phyloP scores from a whole-genome alignment of 2,797 vertebrate genomes.

The Harpagifer antarcticus region DNA sequence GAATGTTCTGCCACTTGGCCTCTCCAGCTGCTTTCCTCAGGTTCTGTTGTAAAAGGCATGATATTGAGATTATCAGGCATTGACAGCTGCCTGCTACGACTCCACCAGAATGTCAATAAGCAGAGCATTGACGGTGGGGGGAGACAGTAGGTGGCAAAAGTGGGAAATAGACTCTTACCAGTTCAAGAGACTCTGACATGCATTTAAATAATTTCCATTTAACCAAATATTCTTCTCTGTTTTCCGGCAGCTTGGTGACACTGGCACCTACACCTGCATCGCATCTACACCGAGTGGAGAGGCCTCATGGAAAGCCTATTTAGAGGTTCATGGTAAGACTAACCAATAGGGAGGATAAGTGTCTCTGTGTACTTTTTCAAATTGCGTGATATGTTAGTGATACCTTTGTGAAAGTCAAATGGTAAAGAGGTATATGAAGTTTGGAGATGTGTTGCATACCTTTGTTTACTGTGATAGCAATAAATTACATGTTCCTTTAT shows the following conservation, averaged over 20 bases:
- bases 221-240: conserved; percentile 29
- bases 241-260: conserved; percentile 91
- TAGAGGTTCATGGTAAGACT: conserved; percentile 95
- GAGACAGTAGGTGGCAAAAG: conserved; percentile 6
- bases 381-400: not conserved
- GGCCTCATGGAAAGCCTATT: conserved; percentile 94
- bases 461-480: conserved; percentile 6
- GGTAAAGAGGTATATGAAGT: not conserved
- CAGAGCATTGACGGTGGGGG: conserved; percentile 24
- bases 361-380: not conserved
- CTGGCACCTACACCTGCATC: conserved; percentile 94
- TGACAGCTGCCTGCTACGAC: conserved; percentile 59
- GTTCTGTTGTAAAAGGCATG: conserved; percentile 57
- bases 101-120: conserved; percentile 60
- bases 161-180: not conserved
- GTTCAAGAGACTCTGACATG: conserved; percentile 39
- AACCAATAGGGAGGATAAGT: not conserved
- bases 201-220: conserved; percentile 46
- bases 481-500: not conserved
- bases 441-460: not conserved
- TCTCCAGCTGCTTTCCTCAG: conserved; percentile 62
- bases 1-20: conserved; percentile 61
- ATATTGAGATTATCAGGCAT: conserved; percentile 65
- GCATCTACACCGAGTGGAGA: conserved; percentile 97
- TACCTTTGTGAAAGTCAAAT: not conserved